Conservation (phyloP, 2,888 invertebrate species). For the Agonopterix alstromeriana region DNA sequence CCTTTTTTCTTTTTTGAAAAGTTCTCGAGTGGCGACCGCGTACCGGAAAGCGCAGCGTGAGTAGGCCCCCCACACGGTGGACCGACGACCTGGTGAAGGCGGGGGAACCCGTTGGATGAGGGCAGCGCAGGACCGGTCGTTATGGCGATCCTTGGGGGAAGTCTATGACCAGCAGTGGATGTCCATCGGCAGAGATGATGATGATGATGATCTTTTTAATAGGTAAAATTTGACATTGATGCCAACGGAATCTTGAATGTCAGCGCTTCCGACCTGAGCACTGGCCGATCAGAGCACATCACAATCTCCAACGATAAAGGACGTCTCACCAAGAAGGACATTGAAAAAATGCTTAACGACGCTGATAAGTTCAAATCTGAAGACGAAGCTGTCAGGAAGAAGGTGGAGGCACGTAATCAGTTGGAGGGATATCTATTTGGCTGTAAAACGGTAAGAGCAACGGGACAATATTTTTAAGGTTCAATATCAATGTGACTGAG, state of each 20-base stretch:
- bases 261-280: constrained; percentile 85
- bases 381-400: constrained; percentile 82
- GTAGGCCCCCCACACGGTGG: too few species aligned
- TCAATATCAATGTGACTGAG: too few species aligned
- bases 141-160: too few species aligned
- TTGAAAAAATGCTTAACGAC: constrained; percentile 89
- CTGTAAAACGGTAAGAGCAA: constrained; percentile 48
- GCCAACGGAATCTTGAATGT: constrained; percentile 93
- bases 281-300: constrained; percentile 87
- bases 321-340: constrained; percentile 89
- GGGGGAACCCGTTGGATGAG: too few species aligned
- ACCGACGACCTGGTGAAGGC: too few species aligned
- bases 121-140: too few species aligned
- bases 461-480: too few species aligned
- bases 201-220: constrained; percentile 13
- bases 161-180: too few species aligned
- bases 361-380: constrained; percentile 87
- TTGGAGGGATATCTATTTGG: constrained; percentile 86
- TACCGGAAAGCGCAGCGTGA: too few species aligned
- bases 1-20: too few species aligned
- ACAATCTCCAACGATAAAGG: constrained; percentile 93
- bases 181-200: too few species aligned
- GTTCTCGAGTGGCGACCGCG: too few species aligned
- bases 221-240: constrained; percentile 92
- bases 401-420: constrained; percentile 83